Evolutionary conservation across 2,797 vertebrate genomes (phyloP), one percentile per base, ranked within the genome.

Genomic region (Onychomys leucogaster): DNA sequence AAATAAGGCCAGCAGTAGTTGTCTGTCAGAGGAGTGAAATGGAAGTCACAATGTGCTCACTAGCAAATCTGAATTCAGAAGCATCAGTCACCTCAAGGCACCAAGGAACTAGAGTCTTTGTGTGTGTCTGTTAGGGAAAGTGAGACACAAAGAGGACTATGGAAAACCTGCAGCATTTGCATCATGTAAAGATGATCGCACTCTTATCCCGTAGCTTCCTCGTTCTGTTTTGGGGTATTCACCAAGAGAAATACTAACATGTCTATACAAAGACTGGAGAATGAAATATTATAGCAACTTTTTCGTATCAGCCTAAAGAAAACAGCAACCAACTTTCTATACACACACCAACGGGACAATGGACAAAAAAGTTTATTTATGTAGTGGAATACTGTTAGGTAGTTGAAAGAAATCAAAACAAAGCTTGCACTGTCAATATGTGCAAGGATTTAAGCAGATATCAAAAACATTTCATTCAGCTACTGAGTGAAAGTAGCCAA

Each of bases 401-500:
- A 49, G 6, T 78, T 81, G 14, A 91, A 52, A 87, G 1, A 73
- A 59, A 80, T 6, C 25, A 65, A 89, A 75, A 14, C 12, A 69
- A 90, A 69, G 9, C 49, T 78, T 93, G n/a, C 67, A 29, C 19
- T 59, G 55, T 17, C 14, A 17, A 55, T 63, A 91, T 7, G 27
- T 34, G 41, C 21, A 65, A 77, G 67, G 32, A 73, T 71, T 41
- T 32, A 34, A 5, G 27, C 55, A 57, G 81, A 61, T 86, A 11
- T 71, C 73, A 46, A 2, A 93, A 86, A 57, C n/a, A 61, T 69
- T 34, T 67, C 17, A 37, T 3, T 17, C 55, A 55, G 55, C 55
- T 55, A 55, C 55, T 27, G 34, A 96, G 32, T 88, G 59, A 85
- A 94, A 95, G n/a, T n/a, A 84, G 77, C 2, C 85, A 65, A 37